Evolutionary conservation across 2,797 vertebrate species (phyloP).

Genomic region (Netta rufina): DNA sequence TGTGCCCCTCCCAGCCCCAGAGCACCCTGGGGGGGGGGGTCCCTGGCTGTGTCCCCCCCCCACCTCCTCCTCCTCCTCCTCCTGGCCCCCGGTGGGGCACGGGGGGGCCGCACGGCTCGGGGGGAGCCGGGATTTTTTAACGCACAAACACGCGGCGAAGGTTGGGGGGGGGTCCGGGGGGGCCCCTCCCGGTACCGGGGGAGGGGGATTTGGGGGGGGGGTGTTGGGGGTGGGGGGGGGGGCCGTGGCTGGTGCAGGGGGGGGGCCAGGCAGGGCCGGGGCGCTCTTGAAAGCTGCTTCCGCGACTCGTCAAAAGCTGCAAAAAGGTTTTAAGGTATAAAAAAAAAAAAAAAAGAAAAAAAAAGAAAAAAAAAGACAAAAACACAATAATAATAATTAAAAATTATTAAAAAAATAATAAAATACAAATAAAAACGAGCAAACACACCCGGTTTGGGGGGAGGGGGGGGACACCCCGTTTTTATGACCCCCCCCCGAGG

Average conservation of each 20-base stretch:
- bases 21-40: neutral
- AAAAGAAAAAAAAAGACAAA: too few species aligned
- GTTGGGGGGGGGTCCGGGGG: neutral
- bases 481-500: slow-evolving; percentile 83
- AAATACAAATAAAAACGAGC: neutral
- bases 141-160: slow-evolving; percentile 31
- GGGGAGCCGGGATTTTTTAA: neutral
- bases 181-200: too few species aligned
- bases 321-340: slow-evolving; percentile 60
- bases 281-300: slow-evolving; percentile 83
- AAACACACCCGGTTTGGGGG: too few species aligned
- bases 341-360: neutral
- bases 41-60: neutral
- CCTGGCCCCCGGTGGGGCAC: neutral
- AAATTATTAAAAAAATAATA: neutral
- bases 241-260: neutral
- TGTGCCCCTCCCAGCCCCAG: too few species aligned
- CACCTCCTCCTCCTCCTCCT: too few species aligned
- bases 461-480: slow-evolving; percentile 66
- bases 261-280: slow-evolving; percentile 33
- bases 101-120: neutral
- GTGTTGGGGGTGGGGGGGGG: slow-evolving; percentile 5
- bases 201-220: neutral
- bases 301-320: slow-evolving; percentile 82
- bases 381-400: neutral